phyloP scores from a whole-genome alignment of 2,888 invertebrate genomes.

The Holacanthella duospinosa region DNA sequence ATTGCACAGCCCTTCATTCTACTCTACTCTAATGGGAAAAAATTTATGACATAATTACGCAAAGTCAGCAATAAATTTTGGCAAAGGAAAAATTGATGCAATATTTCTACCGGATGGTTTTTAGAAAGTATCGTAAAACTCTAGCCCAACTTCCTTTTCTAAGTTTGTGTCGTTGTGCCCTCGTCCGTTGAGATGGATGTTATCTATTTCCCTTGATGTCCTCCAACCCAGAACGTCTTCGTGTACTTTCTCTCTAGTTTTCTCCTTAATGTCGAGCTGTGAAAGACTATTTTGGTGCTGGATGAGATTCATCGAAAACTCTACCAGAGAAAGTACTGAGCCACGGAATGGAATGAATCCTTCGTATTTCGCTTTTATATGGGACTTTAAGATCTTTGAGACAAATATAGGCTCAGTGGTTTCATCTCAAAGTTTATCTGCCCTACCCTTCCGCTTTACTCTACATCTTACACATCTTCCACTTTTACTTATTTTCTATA shows the following conservation, averaged over 20 bases:
- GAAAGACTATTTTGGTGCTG: not conserved
- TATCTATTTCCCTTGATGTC: conserved; percentile 32
- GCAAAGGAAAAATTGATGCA: conserved; percentile 24
- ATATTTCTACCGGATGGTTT: conserved; percentile 15
- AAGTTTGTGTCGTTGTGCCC: conserved; percentile 10
- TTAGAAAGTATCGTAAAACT: conserved; percentile 1
- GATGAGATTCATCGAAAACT: not conserved
- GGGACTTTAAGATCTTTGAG: not conserved
- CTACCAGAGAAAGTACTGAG: not conserved
- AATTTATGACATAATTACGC: conserved; percentile 35
- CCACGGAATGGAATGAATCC: conserved; percentile 4
- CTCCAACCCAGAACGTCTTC: conserved; percentile 4
- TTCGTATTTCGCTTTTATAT: not conserved
- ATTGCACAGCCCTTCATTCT: too few species aligned
- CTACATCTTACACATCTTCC: not conserved
- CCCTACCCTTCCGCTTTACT: not conserved
- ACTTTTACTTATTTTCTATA: not conserved
- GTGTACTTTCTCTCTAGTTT: conserved; percentile 1
- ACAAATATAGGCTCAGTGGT: not conserved
- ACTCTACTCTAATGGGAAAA: conserved; percentile 30
- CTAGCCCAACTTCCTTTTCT: not conserved
- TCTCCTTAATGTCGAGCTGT: not conserved
- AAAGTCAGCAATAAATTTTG: conserved; percentile 33
- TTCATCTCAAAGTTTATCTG: not conserved
- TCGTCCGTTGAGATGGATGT: conserved; percentile 24